phyloP scores from a whole-genome alignment of 2,113 vertebrate genomes.

The Phalacrocorax carbo region DNA sequence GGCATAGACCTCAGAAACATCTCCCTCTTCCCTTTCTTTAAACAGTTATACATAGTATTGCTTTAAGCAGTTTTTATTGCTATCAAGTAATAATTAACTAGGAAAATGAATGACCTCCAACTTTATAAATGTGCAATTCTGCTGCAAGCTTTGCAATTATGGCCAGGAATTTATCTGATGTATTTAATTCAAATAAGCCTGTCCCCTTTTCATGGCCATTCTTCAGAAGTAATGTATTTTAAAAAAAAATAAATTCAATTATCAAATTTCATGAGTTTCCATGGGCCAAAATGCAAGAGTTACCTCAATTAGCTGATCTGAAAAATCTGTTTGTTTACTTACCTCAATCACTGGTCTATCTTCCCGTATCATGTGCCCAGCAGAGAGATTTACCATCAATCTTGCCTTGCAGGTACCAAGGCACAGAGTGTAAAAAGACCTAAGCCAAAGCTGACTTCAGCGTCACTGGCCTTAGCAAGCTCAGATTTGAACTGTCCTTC shows the following conservation, averaged over 20 bases:
- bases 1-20: background rate
- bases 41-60: background rate
- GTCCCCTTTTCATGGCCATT: background rate
- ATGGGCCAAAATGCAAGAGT: background rate
- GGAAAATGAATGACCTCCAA: background rate
- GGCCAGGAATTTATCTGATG: background rate
- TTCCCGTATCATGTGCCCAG: background rate
- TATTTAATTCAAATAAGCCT: background rate
- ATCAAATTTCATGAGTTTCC: background rate
- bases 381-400: background rate
- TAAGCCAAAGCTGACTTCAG: background rate
- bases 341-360: background rate
- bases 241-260: background rate
- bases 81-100: background rate
- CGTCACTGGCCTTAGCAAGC: background rate
- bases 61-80: background rate
- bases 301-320: background rate
- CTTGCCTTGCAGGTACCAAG: background rate
- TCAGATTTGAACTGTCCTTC: background rate
- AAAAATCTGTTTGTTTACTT: background rate
- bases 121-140: background rate
- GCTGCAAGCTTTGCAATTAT: background rate
- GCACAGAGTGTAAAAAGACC: background rate
- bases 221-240: background rate
- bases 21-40: background rate